Conservation (phyloP, 1,140 invertebrate species). For the Manduca sexta region DNA sequence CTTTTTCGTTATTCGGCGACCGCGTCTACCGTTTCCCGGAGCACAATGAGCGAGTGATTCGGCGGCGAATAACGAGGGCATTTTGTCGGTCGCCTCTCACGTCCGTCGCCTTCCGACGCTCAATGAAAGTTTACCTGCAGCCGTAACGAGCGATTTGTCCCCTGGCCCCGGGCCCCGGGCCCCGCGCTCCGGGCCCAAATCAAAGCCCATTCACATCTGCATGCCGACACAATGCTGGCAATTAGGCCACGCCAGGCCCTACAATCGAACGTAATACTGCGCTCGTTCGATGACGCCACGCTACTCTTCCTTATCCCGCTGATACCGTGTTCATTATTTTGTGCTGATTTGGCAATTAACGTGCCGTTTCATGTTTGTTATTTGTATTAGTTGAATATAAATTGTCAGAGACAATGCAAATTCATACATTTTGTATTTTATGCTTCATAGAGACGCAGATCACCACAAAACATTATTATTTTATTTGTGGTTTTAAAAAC, state of each 20-base stretch:
- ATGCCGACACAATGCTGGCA: slow-evolving; percentile 71
- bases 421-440: no score
- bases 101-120: slow-evolving; percentile 72
- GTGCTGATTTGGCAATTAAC: no score
- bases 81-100: slow-evolving; percentile 71
- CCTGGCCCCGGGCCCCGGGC: slow-evolving; percentile 53
- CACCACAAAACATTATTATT: no score
- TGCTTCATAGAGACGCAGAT: no score
- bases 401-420: no score
- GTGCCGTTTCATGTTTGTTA: no score
- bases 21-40: slow-evolving; percentile 70
- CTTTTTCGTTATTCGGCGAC: slow-evolving; percentile 68
- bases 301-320: no score
- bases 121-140: slow-evolving; percentile 73
- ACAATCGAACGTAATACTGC: slow-evolving; percentile 69
- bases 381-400: no score
- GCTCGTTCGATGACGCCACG: slow-evolving; percentile 51
- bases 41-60: slow-evolving; percentile 71
- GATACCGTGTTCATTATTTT: no score
- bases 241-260: slow-evolving; percentile 66
- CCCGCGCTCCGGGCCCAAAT: slow-evolving; percentile 59
- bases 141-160: slow-evolving; percentile 72
- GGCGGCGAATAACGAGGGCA: slow-evolving; percentile 71
- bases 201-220: slow-evolving; percentile 73
- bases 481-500: no score